Percentiles rank a stretch among this genome's conserved stretches.
phyloP scores from a whole-genome alignment of 1,140 invertebrate genomes.

The Drosophila bipectinata region DNA sequence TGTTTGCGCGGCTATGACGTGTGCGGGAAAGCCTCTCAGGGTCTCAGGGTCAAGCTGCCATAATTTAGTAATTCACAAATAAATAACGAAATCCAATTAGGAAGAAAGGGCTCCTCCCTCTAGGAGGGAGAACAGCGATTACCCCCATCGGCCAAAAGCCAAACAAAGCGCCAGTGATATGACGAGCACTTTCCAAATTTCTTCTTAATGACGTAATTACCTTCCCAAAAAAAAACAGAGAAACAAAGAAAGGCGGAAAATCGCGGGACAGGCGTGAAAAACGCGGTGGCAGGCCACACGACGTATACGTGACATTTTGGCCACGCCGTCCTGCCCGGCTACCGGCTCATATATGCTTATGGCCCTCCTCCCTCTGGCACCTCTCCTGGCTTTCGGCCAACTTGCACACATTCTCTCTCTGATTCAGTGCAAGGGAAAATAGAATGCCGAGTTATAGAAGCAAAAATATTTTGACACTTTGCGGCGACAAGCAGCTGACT shows the following conservation, averaged over 20 bases:
- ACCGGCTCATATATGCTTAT: slow-evolving; percentile 5
- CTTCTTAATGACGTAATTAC: slow-evolving; percentile 79
- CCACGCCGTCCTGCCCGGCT: slow-evolving; percentile 48
- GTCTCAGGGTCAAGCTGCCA: not conserved
- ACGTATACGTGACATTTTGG: slow-evolving; percentile 79
- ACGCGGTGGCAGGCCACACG: slow-evolving; percentile 64
- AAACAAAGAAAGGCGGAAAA: slow-evolving; percentile 25
- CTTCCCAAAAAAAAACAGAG: slow-evolving; percentile 20
- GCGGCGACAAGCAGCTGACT: slow-evolving; percentile 71
- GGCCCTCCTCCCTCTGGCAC: not conserved
- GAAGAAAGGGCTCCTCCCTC: not conserved
- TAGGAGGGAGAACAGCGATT: slow-evolving; percentile 25
- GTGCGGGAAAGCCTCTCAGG: not conserved
- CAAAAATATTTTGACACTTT: slow-evolving; percentile 78
- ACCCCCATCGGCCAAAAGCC: slow-evolving; percentile 8
- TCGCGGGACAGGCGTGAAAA: slow-evolving; percentile 28
- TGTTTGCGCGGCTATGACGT: slow-evolving; percentile 2
- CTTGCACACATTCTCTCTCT: slow-evolving; percentile 32
- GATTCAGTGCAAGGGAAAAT: slow-evolving; percentile 46
- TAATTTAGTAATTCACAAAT: not conserved
- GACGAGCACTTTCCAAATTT: slow-evolving; percentile 71
- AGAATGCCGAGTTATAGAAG: slow-evolving; percentile 52
- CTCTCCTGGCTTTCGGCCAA: slow-evolving; percentile 33
- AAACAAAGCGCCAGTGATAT: slow-evolving; percentile 45
- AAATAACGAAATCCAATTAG: slow-evolving; percentile 2